Percentiles rank a stretch among this genome's conserved stretches.
phyloP scores from a whole-genome alignment of 2,113 vertebrate species.

The Cyprinus carpio region DNA sequence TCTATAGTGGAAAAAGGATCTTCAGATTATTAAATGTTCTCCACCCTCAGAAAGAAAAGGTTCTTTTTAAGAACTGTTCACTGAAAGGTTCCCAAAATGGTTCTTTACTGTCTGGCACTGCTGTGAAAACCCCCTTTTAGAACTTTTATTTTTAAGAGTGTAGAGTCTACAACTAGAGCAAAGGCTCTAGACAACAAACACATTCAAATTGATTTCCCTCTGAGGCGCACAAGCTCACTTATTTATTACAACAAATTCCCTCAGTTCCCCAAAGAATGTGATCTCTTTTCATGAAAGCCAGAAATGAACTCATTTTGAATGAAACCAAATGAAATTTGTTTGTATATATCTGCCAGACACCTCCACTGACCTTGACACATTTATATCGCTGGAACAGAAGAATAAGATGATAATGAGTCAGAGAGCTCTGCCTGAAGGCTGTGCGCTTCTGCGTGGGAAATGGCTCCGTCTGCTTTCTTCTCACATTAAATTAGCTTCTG shows the following conservation, averaged over 20 bases:
- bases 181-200: neutral
- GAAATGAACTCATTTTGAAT: neutral
- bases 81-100: neutral
- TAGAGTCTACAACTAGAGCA: neutral
- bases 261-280: neutral
- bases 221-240: neutral
- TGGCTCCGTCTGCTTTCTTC: slow-evolving; percentile 1
- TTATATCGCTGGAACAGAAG: neutral
- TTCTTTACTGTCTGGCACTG: neutral
- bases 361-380: slow-evolving; percentile 7
- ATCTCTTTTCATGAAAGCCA: neutral
- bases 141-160: neutral
- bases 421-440: slow-evolving; percentile 8
- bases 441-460: slow-evolving; percentile 25
- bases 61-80: neutral
- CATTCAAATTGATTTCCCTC: neutral
- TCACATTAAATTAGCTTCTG: slow-evolving; percentile 37
- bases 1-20: neutral
- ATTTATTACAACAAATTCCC: slow-evolving; percentile 5
- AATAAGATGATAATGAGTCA: neutral
- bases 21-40: neutral
- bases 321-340: slow-evolving; percentile 23
- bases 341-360: slow-evolving; percentile 19
- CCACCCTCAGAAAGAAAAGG: neutral
- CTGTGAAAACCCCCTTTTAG: too few species aligned